Percentiles rank a stretch among this genome's conserved stretches.
phyloP scores from a whole-genome alignment of 2,888 invertebrate species.

The Druceiella hillmani region DNA sequence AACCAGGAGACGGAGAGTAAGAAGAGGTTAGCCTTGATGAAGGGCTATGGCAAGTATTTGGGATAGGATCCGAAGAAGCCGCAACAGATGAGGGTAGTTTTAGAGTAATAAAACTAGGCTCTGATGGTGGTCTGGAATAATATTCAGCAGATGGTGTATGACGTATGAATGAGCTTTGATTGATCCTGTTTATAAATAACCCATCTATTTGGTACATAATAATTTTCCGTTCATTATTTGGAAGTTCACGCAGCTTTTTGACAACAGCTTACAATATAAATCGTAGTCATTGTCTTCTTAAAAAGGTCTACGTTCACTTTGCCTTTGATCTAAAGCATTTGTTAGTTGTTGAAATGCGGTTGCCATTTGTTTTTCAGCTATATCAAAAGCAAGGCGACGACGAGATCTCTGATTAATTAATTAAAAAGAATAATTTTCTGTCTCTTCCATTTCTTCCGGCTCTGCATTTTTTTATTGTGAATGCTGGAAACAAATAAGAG shows the following conservation, averaged over 20 bases:
- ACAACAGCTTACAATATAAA: slow-evolving; percentile 24
- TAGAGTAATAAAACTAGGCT: too few relatives aligned
- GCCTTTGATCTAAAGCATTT: slow-evolving; percentile 7
- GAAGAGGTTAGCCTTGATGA: too few relatives aligned
- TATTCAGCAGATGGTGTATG: slow-evolving; percentile 12
- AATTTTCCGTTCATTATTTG: slow-evolving; percentile 18
- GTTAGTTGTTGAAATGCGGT: slow-evolving; percentile 5
- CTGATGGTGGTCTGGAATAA: slow-evolving; percentile 12
- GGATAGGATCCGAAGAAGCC: too few relatives aligned
- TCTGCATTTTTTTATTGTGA: too few relatives aligned
- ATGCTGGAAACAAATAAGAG: too few relatives aligned
- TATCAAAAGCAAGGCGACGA: slow-evolving; percentile 3
- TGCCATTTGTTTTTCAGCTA: slow-evolving; percentile 7
- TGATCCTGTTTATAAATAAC: slow-evolving; percentile 20
- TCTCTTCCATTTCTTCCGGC: too few relatives aligned
- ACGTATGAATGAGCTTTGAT: slow-evolving; percentile 13
- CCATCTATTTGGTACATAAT: slow-evolving; percentile 22
- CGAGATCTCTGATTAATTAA: too few relatives aligned
- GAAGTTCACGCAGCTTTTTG: slow-evolving; percentile 23
- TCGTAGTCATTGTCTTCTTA: slow-evolving; percentile 26
- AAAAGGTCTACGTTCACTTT: slow-evolving; percentile 6
- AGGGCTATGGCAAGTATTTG: too few relatives aligned
- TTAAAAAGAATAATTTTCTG: too few relatives aligned
- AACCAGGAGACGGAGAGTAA: too few relatives aligned
- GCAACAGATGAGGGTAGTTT: too few relatives aligned